phyloP scores from a whole-genome alignment of 2,888 invertebrate species.

The Nemotelus nigrinus region DNA sequence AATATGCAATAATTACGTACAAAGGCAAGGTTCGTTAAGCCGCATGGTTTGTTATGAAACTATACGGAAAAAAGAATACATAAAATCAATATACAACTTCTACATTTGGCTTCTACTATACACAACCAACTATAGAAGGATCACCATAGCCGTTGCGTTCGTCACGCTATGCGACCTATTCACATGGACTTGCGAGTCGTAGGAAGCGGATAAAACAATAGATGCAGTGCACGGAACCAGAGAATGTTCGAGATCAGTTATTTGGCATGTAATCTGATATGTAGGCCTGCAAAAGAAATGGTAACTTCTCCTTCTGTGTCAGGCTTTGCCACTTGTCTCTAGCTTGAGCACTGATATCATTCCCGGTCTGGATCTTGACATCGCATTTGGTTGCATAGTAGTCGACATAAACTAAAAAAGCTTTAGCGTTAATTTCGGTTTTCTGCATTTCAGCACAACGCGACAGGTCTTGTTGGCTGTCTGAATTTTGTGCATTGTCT shows the following conservation, averaged over 20 bases:
- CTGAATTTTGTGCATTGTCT: slow-evolving; percentile 28
- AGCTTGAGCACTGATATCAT: slow-evolving; percentile 28
- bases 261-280: slow-evolving; percentile 48
- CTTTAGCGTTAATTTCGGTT: slow-evolving; percentile 43
- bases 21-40: neutral
- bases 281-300: slow-evolving; percentile 49
- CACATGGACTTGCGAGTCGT: neutral
- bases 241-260: neutral
- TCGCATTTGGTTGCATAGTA: slow-evolving; percentile 34
- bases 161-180: neutral
- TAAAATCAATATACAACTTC: slow-evolving; percentile 12
- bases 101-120: slow-evolving; percentile 11
- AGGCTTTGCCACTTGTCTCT: slow-evolving; percentile 45
- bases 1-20: neutral
- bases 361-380: neutral
- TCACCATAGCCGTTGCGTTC: slow-evolving; percentile 3
- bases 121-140: slow-evolving; percentile 24
- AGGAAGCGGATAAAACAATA: neutral
- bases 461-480: slow-evolving; percentile 19
- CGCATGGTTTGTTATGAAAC: neutral
- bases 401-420: slow-evolving; percentile 40
- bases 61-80: slow-evolving; percentile 1
- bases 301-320: slow-evolving; percentile 47
- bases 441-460: slow-evolving; percentile 45
- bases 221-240: neutral